Base-by-base conservation (phyloP, 2,888 invertebrate genomes). In the Tromatobia lineatoria region DNA sequence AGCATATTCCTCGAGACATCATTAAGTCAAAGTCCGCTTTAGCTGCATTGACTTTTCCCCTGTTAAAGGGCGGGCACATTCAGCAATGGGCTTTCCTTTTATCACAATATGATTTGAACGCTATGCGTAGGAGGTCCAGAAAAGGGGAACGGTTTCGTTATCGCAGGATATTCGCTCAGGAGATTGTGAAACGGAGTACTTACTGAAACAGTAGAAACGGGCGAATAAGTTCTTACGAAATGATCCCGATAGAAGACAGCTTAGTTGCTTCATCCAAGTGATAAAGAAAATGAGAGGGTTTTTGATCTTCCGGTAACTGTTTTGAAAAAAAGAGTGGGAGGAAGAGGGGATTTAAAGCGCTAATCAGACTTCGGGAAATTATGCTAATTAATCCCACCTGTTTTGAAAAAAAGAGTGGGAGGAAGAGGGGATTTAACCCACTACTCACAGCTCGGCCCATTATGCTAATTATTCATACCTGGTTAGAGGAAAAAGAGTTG, bases 1-100 rank as follows among this genome's bases (percentile, higher is more conserved):
- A 87, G 45, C 93, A 93, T 13, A 94, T 93, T 0, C 93, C 94
- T 34, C 88, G 82, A 20, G 94, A 88, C 3, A 90, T 80, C 91
- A 93, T 90, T 0, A 70, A 3, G 3, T 87, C 57, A 83, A 93
- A 93, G 77, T 93, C 91, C 2, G 29, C 15, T 6, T 47, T 13
- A 0, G 92, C 92, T 6, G 88, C 88, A 2, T 67, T 42, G 18
- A 92, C 90, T 90, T 88, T 4, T 92, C 91, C 0, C 91, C 92
- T 0, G 89, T 87, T 0, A 94, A 83, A 0, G 92, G 90, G 7
- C 94, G 82, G 0, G 92, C 87, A 4, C 88, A 85, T 3, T 90
- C 90, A 59, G 84, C 83, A 3, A 91, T 88, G 0, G 93, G 92
- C 20, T 91, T 90, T 8, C 92, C 93, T 0, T 85, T 82, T 3